A percentile compares a stretch with the other conserved stretches of the same genome.
phyloP scores from a whole-genome alignment of 1,140 invertebrate genomes.

The Colletes gigas region DNA sequence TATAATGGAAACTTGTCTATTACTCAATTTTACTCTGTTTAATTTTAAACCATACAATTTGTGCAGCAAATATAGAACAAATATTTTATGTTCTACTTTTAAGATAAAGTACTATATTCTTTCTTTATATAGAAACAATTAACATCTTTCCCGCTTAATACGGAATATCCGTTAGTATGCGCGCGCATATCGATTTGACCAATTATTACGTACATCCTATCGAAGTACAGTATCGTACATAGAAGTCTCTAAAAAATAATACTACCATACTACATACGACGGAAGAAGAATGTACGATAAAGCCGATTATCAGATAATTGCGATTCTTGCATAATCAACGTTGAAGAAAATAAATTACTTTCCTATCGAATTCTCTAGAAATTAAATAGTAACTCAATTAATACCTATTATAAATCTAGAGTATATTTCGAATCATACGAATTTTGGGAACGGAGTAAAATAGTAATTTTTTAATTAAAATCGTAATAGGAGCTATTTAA shows the following conservation, averaged over 20 bases:
- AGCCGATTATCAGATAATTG: not conserved
- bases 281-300: not conserved
- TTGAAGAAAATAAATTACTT: not conserved
- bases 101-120: not conserved
- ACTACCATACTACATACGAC: not conserved
- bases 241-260: not conserved
- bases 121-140: not conserved
- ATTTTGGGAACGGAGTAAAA: no score
- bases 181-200: constrained; percentile 54
- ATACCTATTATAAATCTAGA: not conserved
- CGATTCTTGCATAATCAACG: not conserved
- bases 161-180: constrained; percentile 26
- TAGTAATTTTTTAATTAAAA: no score
- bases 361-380: not conserved
- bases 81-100: not conserved
- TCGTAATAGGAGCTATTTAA: no score
- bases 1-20: not conserved
- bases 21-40: not conserved
- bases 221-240: constrained; percentile 34
- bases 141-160: constrained; percentile 31
- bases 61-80: not conserved
- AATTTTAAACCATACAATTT: not conserved
- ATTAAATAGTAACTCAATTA: not conserved
- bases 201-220: constrained; percentile 15
- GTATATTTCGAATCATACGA: not conserved